Percentiles rank a stretch among this genome's conserved stretches.
phyloP scores from a whole-genome alignment of 64 coral and sea anemone species.

The Actinia equina region DNA sequence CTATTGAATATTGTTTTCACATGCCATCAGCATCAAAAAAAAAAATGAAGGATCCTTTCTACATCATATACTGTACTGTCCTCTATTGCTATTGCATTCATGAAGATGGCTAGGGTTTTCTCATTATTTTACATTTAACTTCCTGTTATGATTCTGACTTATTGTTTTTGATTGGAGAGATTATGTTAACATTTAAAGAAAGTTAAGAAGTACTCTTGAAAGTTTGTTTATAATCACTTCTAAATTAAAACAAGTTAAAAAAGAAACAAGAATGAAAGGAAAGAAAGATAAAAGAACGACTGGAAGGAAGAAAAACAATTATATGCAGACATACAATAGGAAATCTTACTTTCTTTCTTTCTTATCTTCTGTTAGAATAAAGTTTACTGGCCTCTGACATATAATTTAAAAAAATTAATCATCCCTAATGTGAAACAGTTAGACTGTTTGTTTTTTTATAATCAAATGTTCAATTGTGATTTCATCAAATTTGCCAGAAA shows the following conservation, averaged over 20 bases:
- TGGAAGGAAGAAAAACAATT: background rate
- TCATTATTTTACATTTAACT: background rate
- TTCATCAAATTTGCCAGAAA: background rate
- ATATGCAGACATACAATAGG: background rate
- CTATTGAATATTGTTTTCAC: background rate
- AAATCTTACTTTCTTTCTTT: background rate
- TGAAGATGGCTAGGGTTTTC: background rate
- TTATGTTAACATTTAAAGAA: background rate
- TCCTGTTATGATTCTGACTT: background rate
- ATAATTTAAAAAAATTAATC: background rate
- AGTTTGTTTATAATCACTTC: background rate
- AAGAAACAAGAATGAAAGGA: background rate
- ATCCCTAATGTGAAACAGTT: background rate
- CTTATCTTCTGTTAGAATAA: too few species aligned
- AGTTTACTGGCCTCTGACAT: too few species aligned
- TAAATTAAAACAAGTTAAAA: background rate
- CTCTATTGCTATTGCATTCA: background rate
- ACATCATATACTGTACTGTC: background rate
- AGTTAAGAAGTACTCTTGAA: background rate
- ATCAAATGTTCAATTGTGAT: background rate
- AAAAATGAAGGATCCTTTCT: background rate
- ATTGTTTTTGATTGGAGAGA: background rate
- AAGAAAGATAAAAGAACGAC: background rate
- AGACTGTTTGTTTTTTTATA: background rate
- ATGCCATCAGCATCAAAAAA: background rate